Percentiles rank a stretch among this genome's conserved stretches.
These are phyloP conservation scores for Clivina fossor DNA, from an alignment of 2,888 invertebrate genomes.

Conservation along the genomic window DNA sequence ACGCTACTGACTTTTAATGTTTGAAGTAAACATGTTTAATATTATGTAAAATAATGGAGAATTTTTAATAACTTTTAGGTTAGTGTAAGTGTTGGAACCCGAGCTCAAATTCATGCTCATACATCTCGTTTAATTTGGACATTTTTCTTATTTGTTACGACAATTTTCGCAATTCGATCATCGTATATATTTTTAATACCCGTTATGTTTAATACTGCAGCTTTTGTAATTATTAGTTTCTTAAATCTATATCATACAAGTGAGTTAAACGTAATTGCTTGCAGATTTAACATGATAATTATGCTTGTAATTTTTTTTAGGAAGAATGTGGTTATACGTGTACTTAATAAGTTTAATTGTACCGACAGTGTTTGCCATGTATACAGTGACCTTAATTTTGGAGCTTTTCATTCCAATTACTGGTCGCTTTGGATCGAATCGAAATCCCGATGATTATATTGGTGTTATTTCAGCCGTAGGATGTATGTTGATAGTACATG, in stretches of 20 bases:
- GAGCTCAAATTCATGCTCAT: conserved; percentile 47
- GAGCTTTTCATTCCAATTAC: conserved; percentile 52
- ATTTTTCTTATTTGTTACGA: conserved; percentile 45
- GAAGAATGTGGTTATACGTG: conserved; percentile 44
- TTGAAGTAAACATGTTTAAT: no score
- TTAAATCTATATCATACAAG: conserved; percentile 43
- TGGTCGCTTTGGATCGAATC: conserved; percentile 53
- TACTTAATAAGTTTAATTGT: conserved; percentile 45
- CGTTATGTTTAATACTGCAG: conserved; percentile 47
- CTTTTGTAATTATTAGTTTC: conserved; percentile 44
- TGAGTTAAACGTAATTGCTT: conserved; percentile 35
- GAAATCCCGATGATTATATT: conserved; percentile 55
- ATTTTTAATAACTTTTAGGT: conserved; percentile 14
- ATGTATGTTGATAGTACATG: conserved; percentile 51
- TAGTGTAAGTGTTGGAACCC: conserved; percentile 28
- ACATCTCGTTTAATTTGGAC: conserved; percentile 49
- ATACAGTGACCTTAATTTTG: conserved; percentile 41
- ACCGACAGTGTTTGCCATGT: conserved; percentile 46
- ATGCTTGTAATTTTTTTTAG: conserved; percentile 11
- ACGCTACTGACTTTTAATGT: no score
- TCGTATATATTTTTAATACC: conserved; percentile 48
- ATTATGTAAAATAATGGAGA: no score
- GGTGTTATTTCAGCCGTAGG: conserved; percentile 50
- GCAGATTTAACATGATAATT: conserved; percentile 2
- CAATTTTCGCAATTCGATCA: conserved; percentile 46